These are phyloP conservation scores for Ischnura elegans DNA, from an alignment of 2,888 invertebrate genomes.

Conservation along the genomic window DNA sequence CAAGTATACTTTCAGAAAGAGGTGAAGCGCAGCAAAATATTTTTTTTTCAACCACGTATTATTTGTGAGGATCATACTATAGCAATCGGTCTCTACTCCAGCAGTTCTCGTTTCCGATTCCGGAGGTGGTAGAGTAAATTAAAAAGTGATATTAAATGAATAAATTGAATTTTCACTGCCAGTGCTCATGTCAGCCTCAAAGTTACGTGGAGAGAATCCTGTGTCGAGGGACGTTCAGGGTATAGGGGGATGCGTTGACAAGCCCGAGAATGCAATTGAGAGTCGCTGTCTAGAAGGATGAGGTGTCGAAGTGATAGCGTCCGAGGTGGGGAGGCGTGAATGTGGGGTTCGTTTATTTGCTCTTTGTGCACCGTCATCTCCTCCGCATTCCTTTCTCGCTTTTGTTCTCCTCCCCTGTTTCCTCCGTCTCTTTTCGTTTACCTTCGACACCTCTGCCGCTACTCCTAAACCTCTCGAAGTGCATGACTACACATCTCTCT, in stretches of 20 bases:
- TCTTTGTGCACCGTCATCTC: conserved; percentile 56
- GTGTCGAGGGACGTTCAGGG: not conserved
- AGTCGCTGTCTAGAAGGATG: not conserved
- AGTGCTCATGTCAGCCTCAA: not conserved
- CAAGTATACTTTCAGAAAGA: no score
- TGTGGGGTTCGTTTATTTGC: conserved; percentile 30
- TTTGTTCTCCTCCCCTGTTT: not conserved
- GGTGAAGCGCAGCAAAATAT: no score
- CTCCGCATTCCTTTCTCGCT: not conserved
- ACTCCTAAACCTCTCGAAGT: not conserved
- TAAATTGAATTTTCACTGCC: no score
- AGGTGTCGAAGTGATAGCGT: not conserved
- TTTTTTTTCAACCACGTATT: no score
- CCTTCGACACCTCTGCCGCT: not conserved
- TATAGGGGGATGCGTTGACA: not conserved
- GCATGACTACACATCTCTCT: not conserved
- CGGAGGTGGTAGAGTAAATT: no score
- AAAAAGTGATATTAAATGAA: no score
- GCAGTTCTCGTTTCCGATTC: no score
- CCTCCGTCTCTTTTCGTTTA: not conserved
- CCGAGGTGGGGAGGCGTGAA: not conserved
- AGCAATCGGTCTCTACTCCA: no score
- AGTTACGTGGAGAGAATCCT: not conserved
- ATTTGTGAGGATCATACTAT: no score
- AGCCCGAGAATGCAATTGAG: not conserved